Percentiles rank a stretch among this genome's conserved stretches.
phyloP scores from a whole-genome alignment of 2,888 invertebrate genomes.

The Altica lythri region DNA sequence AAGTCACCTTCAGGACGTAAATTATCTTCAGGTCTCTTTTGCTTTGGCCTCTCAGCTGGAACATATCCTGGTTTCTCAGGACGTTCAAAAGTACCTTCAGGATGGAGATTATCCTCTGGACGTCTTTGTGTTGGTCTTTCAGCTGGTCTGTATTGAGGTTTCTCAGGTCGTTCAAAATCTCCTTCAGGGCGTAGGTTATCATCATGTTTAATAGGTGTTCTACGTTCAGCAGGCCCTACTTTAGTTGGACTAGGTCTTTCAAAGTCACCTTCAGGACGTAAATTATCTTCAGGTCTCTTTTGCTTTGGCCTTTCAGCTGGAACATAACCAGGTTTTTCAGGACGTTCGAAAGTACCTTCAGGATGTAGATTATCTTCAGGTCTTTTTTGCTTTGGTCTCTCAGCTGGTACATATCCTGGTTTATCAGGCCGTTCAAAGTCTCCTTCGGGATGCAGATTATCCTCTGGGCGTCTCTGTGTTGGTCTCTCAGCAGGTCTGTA shows the following conservation, averaged over 20 bases:
- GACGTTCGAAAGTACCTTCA: conserved; percentile 55
- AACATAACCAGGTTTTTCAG: conserved; percentile 52
- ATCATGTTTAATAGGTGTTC: conserved; percentile 45
- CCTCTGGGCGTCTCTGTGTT: conserved; percentile 58
- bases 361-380: conserved; percentile 63
- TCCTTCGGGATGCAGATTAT: conserved; percentile 60
- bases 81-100: conserved; percentile 61
- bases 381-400: conserved; percentile 51
- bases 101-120: conserved; percentile 51
- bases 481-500: conserved; percentile 55
- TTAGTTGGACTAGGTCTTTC: conserved; percentile 53
- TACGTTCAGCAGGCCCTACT: conserved; percentile 56
- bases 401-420: conserved; percentile 56
- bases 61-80: conserved; percentile 54
- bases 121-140: conserved; percentile 54
- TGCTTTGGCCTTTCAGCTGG: conserved; percentile 58
- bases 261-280: conserved; percentile 58
- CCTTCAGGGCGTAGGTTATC: conserved; percentile 59
- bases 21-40: conserved; percentile 57
- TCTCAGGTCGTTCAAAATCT: conserved; percentile 56
- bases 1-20: conserved; percentile 61
- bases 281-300: conserved; percentile 59
- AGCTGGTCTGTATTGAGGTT: conserved; percentile 45
- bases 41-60: conserved; percentile 55
- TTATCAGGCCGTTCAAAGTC: conserved; percentile 59